phyloP scores from a whole-genome alignment of 2,113 vertebrate genomes.

The Phalacrocorax carbo region DNA sequence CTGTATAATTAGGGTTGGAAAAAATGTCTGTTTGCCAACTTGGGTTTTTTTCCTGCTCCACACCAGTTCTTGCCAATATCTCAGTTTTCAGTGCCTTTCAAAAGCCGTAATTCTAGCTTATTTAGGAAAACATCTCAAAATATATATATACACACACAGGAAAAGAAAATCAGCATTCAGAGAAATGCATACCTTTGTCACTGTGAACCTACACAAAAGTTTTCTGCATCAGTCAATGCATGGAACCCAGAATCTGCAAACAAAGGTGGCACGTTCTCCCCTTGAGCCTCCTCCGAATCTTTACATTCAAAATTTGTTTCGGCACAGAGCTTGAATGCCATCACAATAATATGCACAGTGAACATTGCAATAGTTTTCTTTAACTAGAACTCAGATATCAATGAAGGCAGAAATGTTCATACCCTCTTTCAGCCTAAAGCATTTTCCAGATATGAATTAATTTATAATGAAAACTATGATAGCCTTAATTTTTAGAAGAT shows the following conservation, averaged over 20 bases:
- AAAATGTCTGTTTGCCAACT: background rate
- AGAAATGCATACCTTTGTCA: background rate
- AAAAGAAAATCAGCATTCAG: background rate
- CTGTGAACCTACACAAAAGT: background rate
- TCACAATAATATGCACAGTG: background rate
- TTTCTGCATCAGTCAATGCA: background rate
- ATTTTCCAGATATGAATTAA: constrained; percentile 47
- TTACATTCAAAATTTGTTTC: background rate
- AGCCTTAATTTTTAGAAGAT: constrained; percentile 45
- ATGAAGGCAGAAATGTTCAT: background rate
- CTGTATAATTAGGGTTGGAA: background rate
- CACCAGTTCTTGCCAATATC: background rate
- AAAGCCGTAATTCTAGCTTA: background rate
- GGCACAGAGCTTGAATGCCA: background rate
- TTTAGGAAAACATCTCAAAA: background rate
- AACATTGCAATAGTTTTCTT: background rate
- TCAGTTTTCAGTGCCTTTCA: background rate
- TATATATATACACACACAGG: background rate
- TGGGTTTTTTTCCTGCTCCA: fast-evolving
- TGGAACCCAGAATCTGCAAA: background rate
- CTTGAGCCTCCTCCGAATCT: background rate
- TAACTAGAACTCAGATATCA: background rate
- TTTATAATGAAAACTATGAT: constrained; percentile 53
- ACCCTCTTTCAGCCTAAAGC: constrained; percentile 28
- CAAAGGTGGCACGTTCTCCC: background rate